Percentiles rank a stretch among this genome's conserved stretches.
Evolutionary conservation across 2,113 vertebrate species (phyloP).

Genomic region (Panthera tigris): DNA sequence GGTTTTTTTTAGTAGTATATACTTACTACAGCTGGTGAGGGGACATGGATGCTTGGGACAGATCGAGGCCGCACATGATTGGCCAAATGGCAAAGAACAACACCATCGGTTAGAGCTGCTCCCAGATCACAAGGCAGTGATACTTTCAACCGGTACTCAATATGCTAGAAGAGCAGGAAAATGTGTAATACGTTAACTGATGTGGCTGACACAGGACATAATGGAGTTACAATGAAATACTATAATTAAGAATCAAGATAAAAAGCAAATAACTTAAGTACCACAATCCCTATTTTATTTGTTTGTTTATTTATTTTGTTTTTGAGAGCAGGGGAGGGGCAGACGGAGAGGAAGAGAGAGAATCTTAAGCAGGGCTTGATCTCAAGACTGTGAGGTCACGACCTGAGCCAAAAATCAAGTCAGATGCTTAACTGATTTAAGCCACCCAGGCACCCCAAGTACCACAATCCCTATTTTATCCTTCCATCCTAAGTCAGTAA

Average conservation of each 20-base stretch:
- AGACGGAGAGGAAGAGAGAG: too few species aligned
- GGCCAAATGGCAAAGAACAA: conserved; percentile 97
- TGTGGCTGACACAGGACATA: neutral
- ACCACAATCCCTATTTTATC: neutral
- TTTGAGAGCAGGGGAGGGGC: too few species aligned
- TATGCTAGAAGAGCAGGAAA: conserved; percentile 85
- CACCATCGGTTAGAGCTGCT: conserved; percentile 95
- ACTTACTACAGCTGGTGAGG: conserved; percentile 98
- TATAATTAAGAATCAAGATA: conserved; percentile 41
- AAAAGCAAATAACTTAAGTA: conserved; percentile 46
- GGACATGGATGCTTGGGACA: conserved; percentile 97
- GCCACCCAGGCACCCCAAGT: neutral
- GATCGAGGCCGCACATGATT: conserved; percentile 97
- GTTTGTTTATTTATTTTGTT: too few species aligned
- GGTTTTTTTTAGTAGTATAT: neutral
- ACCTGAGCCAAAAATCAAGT: too few species aligned
- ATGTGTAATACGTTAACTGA: neutral
- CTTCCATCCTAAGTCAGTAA: neutral
- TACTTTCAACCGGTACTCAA: conserved; percentile 95
- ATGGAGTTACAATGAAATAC: neutral
- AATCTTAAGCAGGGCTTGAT: too few species aligned
- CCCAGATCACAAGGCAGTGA: conserved; percentile 94
- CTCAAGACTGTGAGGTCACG: too few species aligned
- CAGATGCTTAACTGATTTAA: too few species aligned
- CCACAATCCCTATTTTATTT: neutral